Percentiles rank a stretch among this genome's conserved stretches.
These are phyloP conservation scores for Morone chrysops DNA, from an alignment of 2,113 vertebrate species.

Conservation along the genomic window DNA sequence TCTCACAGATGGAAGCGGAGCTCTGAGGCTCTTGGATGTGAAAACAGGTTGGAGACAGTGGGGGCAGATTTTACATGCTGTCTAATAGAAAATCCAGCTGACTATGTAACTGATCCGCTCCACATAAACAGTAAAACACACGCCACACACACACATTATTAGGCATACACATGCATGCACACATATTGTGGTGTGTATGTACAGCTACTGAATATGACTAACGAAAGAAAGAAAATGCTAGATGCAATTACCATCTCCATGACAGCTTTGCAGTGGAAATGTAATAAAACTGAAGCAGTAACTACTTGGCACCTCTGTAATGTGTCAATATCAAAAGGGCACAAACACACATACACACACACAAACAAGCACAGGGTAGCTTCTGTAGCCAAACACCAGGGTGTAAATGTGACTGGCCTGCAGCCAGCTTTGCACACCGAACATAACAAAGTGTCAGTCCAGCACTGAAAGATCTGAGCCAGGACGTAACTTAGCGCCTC, in stretches of 20 bases:
- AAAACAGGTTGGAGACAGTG: constrained; percentile 67
- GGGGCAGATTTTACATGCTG: constrained; percentile 68
- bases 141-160: constrained; percentile 26
- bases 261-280: constrained; percentile 12
- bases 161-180: not conserved
- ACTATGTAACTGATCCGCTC: constrained; percentile 66
- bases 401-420: constrained; percentile 53
- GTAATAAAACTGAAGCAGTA: not conserved
- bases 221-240: not conserved
- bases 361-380: constrained; percentile 14
- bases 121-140: constrained; percentile 55
- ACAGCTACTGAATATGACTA: not conserved
- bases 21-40: constrained; percentile 44
- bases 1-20: constrained; percentile 27
- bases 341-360: constrained; percentile 27
- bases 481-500: constrained; percentile 50
- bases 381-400: constrained; percentile 20
- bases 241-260: not conserved
- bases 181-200: not conserved
- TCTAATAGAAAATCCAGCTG: constrained; percentile 77
- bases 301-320: not conserved
- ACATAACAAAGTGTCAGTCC: constrained; percentile 58
- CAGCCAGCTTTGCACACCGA: constrained; percentile 38
- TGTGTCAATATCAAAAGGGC: not conserved
- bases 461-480: constrained; percentile 74